Evolutionary conservation across 2,113 vertebrate genomes (phyloP).

Genomic region (Saccopteryx bilineata): DNA sequence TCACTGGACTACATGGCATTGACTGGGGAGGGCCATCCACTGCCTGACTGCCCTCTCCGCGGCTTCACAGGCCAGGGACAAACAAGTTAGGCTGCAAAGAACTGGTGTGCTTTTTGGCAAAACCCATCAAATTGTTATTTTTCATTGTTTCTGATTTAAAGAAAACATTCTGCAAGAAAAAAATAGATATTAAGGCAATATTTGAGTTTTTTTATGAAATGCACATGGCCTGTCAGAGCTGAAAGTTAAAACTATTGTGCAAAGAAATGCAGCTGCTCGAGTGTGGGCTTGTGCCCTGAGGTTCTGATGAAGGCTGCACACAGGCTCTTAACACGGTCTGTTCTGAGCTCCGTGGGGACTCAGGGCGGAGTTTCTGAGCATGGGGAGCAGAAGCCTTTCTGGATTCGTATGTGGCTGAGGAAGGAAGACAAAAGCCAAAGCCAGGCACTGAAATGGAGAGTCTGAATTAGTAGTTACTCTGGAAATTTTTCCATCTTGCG

Average conservation of each 20-base stretch:
- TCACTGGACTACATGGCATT: constrained; percentile 98
- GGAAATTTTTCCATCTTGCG: constrained; percentile 34
- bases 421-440: constrained; percentile 9
- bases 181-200: neutral
- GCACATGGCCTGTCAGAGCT: constrained; percentile 47
- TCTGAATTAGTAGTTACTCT: neutral
- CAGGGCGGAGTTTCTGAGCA: neutral
- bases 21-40: constrained; percentile 94
- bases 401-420: constrained; percentile 36
- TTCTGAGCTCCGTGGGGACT: neutral
- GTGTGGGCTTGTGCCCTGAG: constrained; percentile 39
- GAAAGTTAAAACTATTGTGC: constrained; percentile 34
- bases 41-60: constrained; percentile 95
- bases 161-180: constrained; percentile 45
- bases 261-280: neutral
- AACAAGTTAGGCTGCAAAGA: constrained; percentile 67
- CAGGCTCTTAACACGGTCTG: neutral
- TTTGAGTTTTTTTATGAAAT: constrained; percentile 58
- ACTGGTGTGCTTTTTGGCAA: constrained; percentile 65
- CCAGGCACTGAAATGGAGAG: neutral
- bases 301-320: neutral
- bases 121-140: constrained; percentile 60
- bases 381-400: constrained; percentile 6
- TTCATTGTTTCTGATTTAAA: neutral
- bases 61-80: constrained; percentile 91